Percentiles rank a stretch among this genome's conserved stretches.
These are phyloP conservation scores for Conus betulinus DNA, from an alignment of 1,140 invertebrate species.

Conservation along the genomic window DNA sequence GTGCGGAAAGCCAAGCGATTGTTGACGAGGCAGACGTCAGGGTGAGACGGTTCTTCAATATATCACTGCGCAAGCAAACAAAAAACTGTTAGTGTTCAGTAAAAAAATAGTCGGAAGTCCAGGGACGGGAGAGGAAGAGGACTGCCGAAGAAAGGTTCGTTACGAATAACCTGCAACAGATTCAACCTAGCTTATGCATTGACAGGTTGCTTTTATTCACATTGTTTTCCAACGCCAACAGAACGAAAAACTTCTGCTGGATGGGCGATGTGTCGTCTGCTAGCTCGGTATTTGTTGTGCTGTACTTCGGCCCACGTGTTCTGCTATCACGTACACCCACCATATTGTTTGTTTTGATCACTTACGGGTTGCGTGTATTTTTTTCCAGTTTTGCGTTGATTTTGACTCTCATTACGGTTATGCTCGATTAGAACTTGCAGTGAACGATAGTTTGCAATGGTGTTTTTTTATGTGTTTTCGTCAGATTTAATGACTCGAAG, in stretches of 20 bases:
- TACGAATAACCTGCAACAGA: background rate
- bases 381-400: background rate
- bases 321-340: background rate
- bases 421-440: too few species aligned
- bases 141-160: conserved; percentile 65
- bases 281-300: background rate
- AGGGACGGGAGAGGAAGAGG: conserved; percentile 62
- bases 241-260: too few species aligned
- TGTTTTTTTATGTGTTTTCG: too few species aligned
- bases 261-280: too few species aligned
- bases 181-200: too few species aligned
- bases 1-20: conserved; percentile 49
- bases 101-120: conserved; percentile 68
- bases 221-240: too few species aligned
- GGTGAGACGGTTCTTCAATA: conserved; percentile 36
- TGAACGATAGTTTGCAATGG: too few species aligned
- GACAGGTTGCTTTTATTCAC: too few species aligned
- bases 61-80: conserved; percentile 28
- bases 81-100: conserved; percentile 43
- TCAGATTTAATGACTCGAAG: too few species aligned
- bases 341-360: background rate
- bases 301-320: background rate
- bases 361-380: background rate
- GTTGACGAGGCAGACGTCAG: conserved; percentile 38
- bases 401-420: too few species aligned